Base-by-base conservation (phyloP, 2,113 vertebrate species). In the Morone saxatilis region DNA sequence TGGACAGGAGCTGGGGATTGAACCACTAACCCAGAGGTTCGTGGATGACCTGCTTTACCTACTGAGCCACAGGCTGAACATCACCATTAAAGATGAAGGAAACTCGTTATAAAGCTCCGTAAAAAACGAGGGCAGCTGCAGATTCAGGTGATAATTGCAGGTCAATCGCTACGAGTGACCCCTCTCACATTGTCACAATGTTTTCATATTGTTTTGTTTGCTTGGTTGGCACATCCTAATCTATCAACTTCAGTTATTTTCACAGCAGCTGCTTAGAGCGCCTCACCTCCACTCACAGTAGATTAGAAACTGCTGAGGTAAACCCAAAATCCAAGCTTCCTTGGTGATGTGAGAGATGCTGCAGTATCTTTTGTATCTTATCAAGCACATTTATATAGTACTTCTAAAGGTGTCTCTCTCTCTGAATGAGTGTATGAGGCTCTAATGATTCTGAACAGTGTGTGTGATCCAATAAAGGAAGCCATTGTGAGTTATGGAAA, bases 381-480 rank as follows among this genome's bases (percentile, higher is more conserved):
- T 19, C 41, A 16, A 48, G 5, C 56, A 43, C 8, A 19, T 41
- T 60, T 40, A n/a, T 10, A n/a, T 3, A 61, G 17, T 13, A 41
- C 38, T 6, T 51, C 7, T n/a, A 14, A 9, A 31, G 57, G 70
- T n/a, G 25, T 53, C n/a, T 3, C 0, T 17, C 7, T 61, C 5
- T 79, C 6, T 77, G 20, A 63, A 48, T 43, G 50, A 20, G 31
- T 22, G 36, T 41, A 31, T n/a, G 17, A 63, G 38, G 31, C 22
- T 36, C 17, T 50, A 5, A 14, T 10, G 48, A 41, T 13, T 48
- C 31, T 72, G 50, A 31, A 40, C 20, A 41, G 5, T 16, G 36
- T 61, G 36, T 57, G 11, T 45, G 74, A 53, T 56, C 48, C 20
- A 59, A 74, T 72, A 65, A 74, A 48, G 50, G 36, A 31, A 78